phyloP scores from a whole-genome alignment of 35 echinoderm and acorn worm genomes.

The Lytechinus pictus region DNA sequence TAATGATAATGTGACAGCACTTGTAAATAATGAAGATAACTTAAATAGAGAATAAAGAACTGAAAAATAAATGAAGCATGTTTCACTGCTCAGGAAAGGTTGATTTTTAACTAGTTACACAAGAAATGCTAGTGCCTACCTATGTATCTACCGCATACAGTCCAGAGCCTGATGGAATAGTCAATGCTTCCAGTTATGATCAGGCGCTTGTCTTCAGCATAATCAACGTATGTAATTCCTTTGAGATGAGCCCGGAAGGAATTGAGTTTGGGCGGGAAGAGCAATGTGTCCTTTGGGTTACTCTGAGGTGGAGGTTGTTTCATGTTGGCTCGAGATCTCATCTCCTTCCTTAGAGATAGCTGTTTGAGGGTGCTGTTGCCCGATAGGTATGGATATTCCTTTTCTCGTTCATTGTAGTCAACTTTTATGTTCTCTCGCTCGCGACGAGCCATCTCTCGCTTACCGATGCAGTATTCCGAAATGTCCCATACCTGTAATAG shows the following conservation, averaged over 20 bases:
- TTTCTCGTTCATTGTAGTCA: slow-evolving; percentile 17
- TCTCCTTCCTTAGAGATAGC: slow-evolving; percentile 56
- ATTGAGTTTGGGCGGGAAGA: slow-evolving; percentile 82
- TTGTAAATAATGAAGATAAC: no score
- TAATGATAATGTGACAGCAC: no score
- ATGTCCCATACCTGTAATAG: slow-evolving; percentile 89
- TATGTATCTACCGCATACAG: slow-evolving; percentile 93
- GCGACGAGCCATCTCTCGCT: background rate
- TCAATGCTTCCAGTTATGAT: slow-evolving; percentile 85
- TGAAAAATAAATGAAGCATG: no score
- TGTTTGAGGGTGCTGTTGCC: slow-evolving; percentile 63
- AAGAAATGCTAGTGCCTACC: slow-evolving; percentile 55
- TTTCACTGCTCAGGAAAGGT: no score
- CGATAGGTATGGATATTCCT: slow-evolving; percentile 71
- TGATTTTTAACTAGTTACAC: background rate
- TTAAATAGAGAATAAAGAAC: no score
- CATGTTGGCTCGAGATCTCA: slow-evolving; percentile 57
- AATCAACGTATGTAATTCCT: slow-evolving; percentile 75
- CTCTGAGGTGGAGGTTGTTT: slow-evolving; percentile 61
- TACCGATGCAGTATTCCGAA: slow-evolving; percentile 83
- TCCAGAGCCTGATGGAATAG: slow-evolving; percentile 92
- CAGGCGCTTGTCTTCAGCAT: slow-evolving; percentile 84
- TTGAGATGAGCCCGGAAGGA: slow-evolving; percentile 89
- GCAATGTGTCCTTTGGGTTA: slow-evolving; percentile 77
- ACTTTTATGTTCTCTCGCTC: background rate